Conservation (phyloP, 2,888 invertebrate species). For the Anaspis maculata region DNA sequence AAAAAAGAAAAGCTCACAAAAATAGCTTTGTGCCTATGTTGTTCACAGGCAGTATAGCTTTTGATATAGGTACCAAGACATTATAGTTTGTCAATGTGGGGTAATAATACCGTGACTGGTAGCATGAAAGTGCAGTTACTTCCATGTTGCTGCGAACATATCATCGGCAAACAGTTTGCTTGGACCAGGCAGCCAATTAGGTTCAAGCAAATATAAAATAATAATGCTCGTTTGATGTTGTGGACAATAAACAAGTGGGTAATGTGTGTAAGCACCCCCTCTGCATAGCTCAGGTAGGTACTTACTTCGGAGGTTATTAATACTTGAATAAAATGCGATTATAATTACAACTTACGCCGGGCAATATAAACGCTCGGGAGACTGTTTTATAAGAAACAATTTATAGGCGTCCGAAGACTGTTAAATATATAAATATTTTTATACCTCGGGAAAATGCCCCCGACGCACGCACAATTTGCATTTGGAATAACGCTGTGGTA, state of each 20-base stretch:
- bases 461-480: constrained; percentile 14
- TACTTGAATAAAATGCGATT: constrained; percentile 12
- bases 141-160: too few species aligned
- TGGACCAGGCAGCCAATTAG: too few species aligned
- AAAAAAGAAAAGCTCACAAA: too few species aligned
- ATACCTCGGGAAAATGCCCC: constrained; percentile 9
- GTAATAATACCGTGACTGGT: too few species aligned
- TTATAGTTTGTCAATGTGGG: too few species aligned
- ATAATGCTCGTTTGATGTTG: constrained; percentile 7
- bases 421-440: constrained; percentile 16
- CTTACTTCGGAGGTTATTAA: constrained; percentile 12
- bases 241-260: constrained; percentile 12
- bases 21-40: too few species aligned
- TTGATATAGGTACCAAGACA: too few species aligned
- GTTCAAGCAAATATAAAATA: constrained; percentile 1
- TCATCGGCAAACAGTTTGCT: too few species aligned
- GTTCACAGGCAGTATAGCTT: too few species aligned
- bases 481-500: constrained; percentile 12
- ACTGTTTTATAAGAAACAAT: constrained; percentile 12
- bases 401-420: constrained; percentile 14
- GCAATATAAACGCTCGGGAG: constrained; percentile 13
- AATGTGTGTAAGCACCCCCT: constrained; percentile 14
- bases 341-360: constrained; percentile 14
- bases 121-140: too few species aligned
- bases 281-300: too few species aligned